Evolutionary conservation across 2,113 vertebrate species (phyloP), one percentile per base, ranked within the genome.

Genomic region (Lanius collurio): DNA sequence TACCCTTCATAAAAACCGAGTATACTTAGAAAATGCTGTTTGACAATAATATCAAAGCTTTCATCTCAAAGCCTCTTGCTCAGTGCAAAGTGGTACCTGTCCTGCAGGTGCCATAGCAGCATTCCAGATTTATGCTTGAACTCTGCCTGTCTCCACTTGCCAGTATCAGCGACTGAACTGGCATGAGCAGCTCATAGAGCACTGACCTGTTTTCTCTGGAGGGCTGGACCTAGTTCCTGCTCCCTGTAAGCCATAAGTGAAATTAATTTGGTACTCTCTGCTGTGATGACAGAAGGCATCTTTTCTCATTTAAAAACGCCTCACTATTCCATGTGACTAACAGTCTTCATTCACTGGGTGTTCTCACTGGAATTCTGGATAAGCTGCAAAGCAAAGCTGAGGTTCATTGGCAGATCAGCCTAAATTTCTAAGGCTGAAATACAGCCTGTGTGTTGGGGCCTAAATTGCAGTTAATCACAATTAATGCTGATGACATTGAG

Each of bases 281-380:
- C 93, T 94, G 69, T 23, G 62, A 63, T 6, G 31, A 64, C 50
- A 84, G 80, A 89, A 93, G 67, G 44, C 85, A 90, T 92, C 71
- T 95, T 67, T 91, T 89, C 86, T 90, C 67, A 78, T 95, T 89
- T 95, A 71, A 68, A 92, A 94, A 56, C 70, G 53, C 88, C 69
- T 73, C 83, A 41, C 69, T 88, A 3, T 82, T 84, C 81, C 46
- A 23, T 49, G 31, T 87, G 89, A 94, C 65, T 95, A 90, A 69
- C 68, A 60, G 63, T 55, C 52, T 59, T 96, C 42, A 21, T 91
- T 94, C 35, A 33, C 63, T 71, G 30, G 42, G 7, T 71, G 65
- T 57, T 74, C 82, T 80, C 52, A 11, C 53, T 69, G 82, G 85
- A 78, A 56, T 30, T 65, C 50, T 53, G 69, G 75, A 56, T 80